Evolutionary conservation across 2,888 invertebrate genomes (phyloP).

Genomic region (Tyria jacobaeae): DNA sequence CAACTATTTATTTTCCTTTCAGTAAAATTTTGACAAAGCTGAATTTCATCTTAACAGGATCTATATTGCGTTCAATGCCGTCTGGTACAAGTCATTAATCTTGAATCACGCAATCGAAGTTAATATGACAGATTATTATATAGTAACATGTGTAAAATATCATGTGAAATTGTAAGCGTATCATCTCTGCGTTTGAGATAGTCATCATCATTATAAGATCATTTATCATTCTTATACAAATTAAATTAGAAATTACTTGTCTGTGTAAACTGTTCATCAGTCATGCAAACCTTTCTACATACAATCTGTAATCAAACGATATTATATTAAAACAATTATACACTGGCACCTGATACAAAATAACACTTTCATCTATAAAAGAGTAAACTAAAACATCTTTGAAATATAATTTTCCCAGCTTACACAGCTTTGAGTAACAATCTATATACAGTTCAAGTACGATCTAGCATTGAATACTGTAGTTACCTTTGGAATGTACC

Average conservation of each 20-base stretch:
- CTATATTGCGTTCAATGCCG: neutral
- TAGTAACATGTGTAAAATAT: neutral
- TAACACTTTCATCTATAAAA: neutral
- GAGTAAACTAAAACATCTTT: too few species aligned
- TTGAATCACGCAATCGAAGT: neutral
- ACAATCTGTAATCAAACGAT: neutral
- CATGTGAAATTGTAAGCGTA: neutral
- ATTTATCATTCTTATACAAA: neutral
- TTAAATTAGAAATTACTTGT: neutral
- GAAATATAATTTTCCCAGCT: too few species aligned
- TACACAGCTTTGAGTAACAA: too few species aligned
- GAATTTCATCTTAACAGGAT: neutral
- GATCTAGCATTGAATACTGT: too few species aligned
- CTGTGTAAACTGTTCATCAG: neutral
- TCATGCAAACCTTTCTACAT: neutral
- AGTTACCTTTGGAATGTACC: too few species aligned
- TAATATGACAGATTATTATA: neutral
- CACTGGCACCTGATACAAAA: neutral
- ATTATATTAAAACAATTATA: neutral
- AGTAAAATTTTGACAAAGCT: neutral
- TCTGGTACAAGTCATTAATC: neutral
- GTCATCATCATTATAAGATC: too few species aligned
- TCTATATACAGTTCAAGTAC: too few species aligned
- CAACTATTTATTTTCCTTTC: neutral
- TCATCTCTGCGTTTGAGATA: neutral